Base-by-base conservation (phyloP, 1,140 invertebrate genomes). In the Drosophila albomicans region DNA sequence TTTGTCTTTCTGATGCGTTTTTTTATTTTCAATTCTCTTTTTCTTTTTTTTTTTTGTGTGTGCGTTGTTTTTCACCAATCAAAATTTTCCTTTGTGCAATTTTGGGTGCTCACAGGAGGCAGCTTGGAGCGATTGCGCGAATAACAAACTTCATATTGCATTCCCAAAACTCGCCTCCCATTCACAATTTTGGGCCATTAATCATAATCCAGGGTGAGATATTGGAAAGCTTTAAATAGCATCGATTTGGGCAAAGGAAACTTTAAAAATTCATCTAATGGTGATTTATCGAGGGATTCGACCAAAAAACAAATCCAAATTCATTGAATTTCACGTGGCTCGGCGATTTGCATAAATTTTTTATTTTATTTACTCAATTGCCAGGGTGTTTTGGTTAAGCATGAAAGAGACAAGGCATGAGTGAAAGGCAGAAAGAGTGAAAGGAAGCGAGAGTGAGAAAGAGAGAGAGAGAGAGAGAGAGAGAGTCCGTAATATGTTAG, bases 271-370 rank as follows among this genome's bases (percentile, higher is more conserved):
- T 74, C 48, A 56, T 13, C 48, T 28, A 72, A 51, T 65, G 54
- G 15, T 70, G 66, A 75, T 75, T 75, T 75, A 75, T 75, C 72
- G 66, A 45, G 72, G 58, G 58, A 70, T 54, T 69, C 25, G 20
- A 46, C 4, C 7, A n/a, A 32, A 56, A 59, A 67, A 69, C 48
- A 81, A 79, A 76, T 77, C 64, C 64, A 66, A 71, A 68, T 78
- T 78, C 76, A 81, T 87, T 82, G 56, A 87, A 71, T 87, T 76
- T 71, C 62, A 75, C 63, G 65, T 70, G 75, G 66, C 59, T 69
- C 70, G 48, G 51, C 71, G 82, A 87, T 82, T 86, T 73, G 30
- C 78, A 89, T 88, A 41, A 63, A 88, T 88, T 78, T 84, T 89
- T 63, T 73, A 89, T 88, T 80, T 75, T 64, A 84, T 78, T 89